Evolutionary conservation across 2,797 vertebrate genomes (phyloP).

Genomic region (Brachyrhaphis roseni): DNA sequence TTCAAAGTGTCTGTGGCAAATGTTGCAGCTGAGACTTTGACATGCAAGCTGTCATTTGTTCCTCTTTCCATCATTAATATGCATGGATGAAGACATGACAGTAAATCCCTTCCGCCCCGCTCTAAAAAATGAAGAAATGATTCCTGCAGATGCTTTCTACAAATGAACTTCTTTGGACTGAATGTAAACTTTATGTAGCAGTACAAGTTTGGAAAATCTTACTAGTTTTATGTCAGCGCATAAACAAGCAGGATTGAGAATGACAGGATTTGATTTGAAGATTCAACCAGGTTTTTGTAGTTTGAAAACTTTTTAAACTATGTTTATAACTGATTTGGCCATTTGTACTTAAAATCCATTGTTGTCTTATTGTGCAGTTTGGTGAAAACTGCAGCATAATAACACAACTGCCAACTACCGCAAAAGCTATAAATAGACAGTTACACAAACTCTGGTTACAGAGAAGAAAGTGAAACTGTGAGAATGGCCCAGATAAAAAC

Average conservation of each 20-base stretch:
- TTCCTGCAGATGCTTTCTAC: background rate
- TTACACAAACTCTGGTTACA: background rate
- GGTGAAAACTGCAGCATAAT: background rate
- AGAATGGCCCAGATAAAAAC: background rate
- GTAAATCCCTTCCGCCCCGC: background rate
- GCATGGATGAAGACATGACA: background rate
- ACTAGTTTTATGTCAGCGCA: background rate
- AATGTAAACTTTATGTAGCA: background rate
- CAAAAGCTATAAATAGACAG: background rate
- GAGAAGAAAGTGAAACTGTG: background rate
- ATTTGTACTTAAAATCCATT: background rate
- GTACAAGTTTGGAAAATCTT: background rate
- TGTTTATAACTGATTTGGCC: background rate
- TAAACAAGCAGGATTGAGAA: background rate
- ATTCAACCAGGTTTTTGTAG: background rate
- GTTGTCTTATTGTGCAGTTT: background rate
- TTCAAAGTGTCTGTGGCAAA: background rate
- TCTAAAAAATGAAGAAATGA: background rate
- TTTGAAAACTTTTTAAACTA: background rate
- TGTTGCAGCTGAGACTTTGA: background rate
- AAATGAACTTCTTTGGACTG: background rate
- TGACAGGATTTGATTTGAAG: background rate
- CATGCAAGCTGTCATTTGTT: background rate
- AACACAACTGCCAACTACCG: background rate
- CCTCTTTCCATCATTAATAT: background rate